Conservation (phyloP, 2,797 vertebrate species). For the Fratercula arctica region DNA sequence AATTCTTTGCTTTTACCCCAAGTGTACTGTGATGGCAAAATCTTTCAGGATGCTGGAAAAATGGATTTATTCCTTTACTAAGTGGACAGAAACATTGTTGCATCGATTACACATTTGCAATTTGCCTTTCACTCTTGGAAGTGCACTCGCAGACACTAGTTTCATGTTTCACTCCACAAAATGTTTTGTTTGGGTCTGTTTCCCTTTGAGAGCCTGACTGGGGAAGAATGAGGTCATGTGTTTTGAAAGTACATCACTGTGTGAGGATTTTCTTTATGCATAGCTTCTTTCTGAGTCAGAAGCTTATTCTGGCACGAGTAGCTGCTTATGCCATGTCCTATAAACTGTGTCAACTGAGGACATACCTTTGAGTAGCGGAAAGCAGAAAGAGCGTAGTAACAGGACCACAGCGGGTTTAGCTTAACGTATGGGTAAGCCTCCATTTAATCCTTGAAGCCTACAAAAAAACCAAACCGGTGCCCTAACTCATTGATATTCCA, state of each 20-base stretch:
- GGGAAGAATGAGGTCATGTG: slow-evolving; percentile 48
- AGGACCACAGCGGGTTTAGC: background rate
- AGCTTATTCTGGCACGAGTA: slow-evolving; percentile 44
- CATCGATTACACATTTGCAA: background rate
- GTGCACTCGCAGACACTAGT: background rate
- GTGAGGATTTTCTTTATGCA: slow-evolving; percentile 58
- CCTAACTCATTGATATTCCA: background rate
- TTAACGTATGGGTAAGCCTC: background rate
- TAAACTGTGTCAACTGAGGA: slow-evolving; percentile 61
- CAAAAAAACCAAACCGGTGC: background rate
- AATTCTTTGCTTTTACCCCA: background rate
- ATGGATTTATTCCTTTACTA: slow-evolving; percentile 6
- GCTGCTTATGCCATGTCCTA: slow-evolving; percentile 41
- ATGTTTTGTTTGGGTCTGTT: slow-evolving; percentile 49
- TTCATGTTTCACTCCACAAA: slow-evolving; percentile 11
- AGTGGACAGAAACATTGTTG: background rate
- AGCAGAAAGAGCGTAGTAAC: background rate
- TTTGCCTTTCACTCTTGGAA: slow-evolving; percentile 23
- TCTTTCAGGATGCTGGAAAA: background rate
- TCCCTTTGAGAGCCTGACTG: slow-evolving; percentile 7
- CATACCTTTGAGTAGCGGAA: slow-evolving; percentile 17
- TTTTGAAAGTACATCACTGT: slow-evolving; percentile 54
- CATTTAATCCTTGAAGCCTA: background rate
- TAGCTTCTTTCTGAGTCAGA: slow-evolving; percentile 54
- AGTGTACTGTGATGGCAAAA: background rate